Evolutionary conservation across 1,140 invertebrate genomes (phyloP), one percentile per base, ranked within the genome.

Genomic region (Aphaenogaster rudis): DNA sequence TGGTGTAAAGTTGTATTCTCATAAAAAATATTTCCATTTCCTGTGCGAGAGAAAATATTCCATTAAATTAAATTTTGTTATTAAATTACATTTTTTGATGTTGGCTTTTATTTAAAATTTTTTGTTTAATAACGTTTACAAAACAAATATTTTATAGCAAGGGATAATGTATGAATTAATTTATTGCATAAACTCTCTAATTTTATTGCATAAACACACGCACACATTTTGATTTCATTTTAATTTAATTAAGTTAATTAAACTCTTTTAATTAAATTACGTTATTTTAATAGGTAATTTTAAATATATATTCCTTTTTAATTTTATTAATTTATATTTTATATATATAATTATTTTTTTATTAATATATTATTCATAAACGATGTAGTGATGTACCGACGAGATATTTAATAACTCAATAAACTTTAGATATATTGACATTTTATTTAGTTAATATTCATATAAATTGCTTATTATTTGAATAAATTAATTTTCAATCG

Each of bases 221-320:
- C 28, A 28, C 28, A 28, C 28, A 54, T 63, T 61, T 84, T 71
- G 6, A 71, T 59, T 57, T 48, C 45, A 71, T 81, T 81, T 81
- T 61, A 74, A 76, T 61, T 74, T 48, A 63, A 76, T 84, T 61
- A 17, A 76, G 59, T 76, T 63, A 61, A 50, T 74, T 61, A 74
- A 76, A 50, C 3, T 42, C 5, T 13, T 39, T 50, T 48, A 76
- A 76, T 84, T 74, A 76, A 84, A 76, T 76, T 28, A 61, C 9
- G 42, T 76, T 39, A 63, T 74, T 84, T 76, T 61, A 80, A 52
- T 45, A 80, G 17, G 11, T 21, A 45, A 57, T 48, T 59, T 42
- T 4, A 50, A 64, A 28, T 52, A 72, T 57, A 28, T 57, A 28
- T 28, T 28, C 28, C 28, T 28, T 82, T 72, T 61, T 59, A 48